Base-by-base conservation (phyloP, 2,797 vertebrate genomes). In the Lagocephalus sceleratus region DNA sequence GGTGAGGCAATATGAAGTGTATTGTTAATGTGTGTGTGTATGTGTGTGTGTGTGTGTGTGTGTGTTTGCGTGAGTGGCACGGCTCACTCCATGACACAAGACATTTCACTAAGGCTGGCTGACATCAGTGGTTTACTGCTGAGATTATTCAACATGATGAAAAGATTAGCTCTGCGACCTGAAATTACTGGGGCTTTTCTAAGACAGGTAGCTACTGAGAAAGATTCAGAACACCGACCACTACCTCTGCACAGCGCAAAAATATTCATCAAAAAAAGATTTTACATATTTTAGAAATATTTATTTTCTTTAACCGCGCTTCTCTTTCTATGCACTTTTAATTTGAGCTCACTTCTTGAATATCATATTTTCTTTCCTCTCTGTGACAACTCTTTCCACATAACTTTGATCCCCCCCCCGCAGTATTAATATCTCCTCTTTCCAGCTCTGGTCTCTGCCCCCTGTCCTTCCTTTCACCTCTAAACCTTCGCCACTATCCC, bases 401-500 rank as follows among this genome's bases (percentile, higher is more conserved):
- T 62, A 46, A 56, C 40, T 50, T 32, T 50, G 46, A 49, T 57
- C 41, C 17, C 29, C 5, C 1, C 47, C 7, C 39, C n/a, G n/a
- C 39, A 15, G 14, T 17, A 15, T 6, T 40, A 16, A 11, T 42
- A n/a, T 10, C 40, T 42, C 40, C 3, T 42, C 40, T 19, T 42
- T 12, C 32, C 32, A 35, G 32, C 12, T 5, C 32, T 10, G 32
- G 32, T 41, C 22, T 47, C 29, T 17, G 52, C 20, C 20, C 23
- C 40, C 48, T 40, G 6, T 15, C 40, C 50, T 15, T 41, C 48
- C 50, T 10, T 11, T 47, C 20, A 29, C 23, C 46, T 54, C 2
- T 10, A 38, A 45, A 46, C 47, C 16, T 22, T 47, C 60, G 47
- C 63, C 53, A 47, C 17, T 47, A 54, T 76, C 48, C 57, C 62